Evolutionary conservation across 2,113 vertebrate species (phyloP), one percentile per base, ranked within the genome.

Genomic region (Anolis sagrei): DNA sequence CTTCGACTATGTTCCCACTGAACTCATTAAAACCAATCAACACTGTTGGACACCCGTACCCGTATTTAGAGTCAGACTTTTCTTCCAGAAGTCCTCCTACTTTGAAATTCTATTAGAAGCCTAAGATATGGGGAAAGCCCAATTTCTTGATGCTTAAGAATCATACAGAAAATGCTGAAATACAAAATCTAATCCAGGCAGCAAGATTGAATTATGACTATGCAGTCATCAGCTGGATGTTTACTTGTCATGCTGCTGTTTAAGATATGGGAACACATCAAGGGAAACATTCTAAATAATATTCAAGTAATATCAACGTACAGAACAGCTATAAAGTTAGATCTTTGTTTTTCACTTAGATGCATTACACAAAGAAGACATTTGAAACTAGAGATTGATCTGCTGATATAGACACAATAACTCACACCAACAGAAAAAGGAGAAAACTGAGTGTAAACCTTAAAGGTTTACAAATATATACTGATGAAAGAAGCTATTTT

Each of bases 371-470:
- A 76, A 48, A 70, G 64, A 72, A 0, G 48, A 73, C 1, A 76
- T 75, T 29, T 73, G 11, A 19, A 81, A 68, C 34, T 34, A 77
- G 32, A 9, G 13, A 8, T 39, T 77, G 16, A 29, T 82, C 23
- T 75, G 77, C 75, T 73, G 83, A 82, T 2, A 0, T 51, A 82
- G 58, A 34, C 4, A 73, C 6, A 82, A 62, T 34, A 4, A 70
- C 21, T 82, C 39, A 39, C 2, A 1, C 69, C 29, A 90, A 88
- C 44, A 34, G 16, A 84, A 18, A 58, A 85, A 76, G 51, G 69
- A n/a, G 14, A 69, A 86, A 80, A 87, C 51, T 78, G 81, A 78
- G 74, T 77, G 0, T 9, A 88, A 34, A 13, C 68, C 81, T 82
- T 39, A 87, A 77, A n/a, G n/a, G 18, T 4, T 70, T 74, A 77